phyloP scores from a whole-genome alignment of 2,797 vertebrate genomes.

The Coreius guichenoti region DNA sequence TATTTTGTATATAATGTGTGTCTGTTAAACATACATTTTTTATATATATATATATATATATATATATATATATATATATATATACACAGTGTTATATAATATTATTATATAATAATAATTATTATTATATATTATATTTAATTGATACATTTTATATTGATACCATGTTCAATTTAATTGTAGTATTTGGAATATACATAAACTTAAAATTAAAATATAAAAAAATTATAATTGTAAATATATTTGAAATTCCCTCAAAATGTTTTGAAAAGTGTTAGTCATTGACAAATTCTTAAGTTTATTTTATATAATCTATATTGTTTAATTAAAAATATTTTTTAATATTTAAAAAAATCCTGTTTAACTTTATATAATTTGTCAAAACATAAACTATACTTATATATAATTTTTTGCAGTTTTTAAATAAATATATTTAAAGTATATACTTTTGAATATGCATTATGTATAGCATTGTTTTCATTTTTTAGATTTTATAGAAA shows the following conservation, averaged over 20 bases:
- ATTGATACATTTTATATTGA: not conserved
- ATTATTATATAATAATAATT: too few relatives aligned
- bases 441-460: not conserved
- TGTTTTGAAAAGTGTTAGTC: not conserved
- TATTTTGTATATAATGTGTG: too few relatives aligned
- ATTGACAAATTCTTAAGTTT: not conserved
- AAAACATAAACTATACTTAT: too few relatives aligned
- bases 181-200: not conserved
- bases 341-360: not conserved
- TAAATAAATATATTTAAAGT: not conserved
- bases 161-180: not conserved
- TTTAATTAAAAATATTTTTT: not conserved
- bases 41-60: not conserved
- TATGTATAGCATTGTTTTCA: not conserved
- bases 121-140: not conserved
- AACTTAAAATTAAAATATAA: too few relatives aligned
- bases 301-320: not conserved
- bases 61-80: too few relatives aligned
- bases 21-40: not conserved
- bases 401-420: too few relatives aligned
- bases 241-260: not conserved
- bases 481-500: not conserved
- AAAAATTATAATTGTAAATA: too few relatives aligned
- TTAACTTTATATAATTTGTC: not conserved
- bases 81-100: too few relatives aligned